phyloP scores from a whole-genome alignment of 2,888 invertebrate genomes.

The Lordiphosa fenestrarum region DNA sequence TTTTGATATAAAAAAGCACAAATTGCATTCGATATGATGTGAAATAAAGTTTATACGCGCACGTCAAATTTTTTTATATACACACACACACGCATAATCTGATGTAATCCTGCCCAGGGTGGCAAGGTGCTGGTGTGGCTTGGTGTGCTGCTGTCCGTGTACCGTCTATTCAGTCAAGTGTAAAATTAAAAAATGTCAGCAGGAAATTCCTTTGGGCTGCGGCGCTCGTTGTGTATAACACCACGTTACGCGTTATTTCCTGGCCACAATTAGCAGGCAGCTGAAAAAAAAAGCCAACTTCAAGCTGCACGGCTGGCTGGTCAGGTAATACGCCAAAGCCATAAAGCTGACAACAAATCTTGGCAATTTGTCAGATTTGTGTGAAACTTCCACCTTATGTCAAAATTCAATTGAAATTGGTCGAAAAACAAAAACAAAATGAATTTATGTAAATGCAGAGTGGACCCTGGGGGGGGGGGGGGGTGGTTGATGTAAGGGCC shows the following conservation, averaged over 20 bases:
- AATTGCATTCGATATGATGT: slow-evolving; percentile 15
- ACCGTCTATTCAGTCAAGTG: slow-evolving; percentile 64
- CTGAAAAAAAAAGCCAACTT: neutral
- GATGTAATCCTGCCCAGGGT: slow-evolving; percentile 31
- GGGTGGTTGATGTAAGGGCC: neutral
- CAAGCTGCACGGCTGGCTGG: slow-evolving; percentile 12
- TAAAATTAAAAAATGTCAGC: slow-evolving; percentile 77
- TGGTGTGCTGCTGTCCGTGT: slow-evolving; percentile 16
- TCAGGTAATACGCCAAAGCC: slow-evolving; percentile 25
- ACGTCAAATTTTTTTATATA: slow-evolving; percentile 20
- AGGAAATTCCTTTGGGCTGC: slow-evolving; percentile 65
- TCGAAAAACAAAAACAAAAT: slow-evolving; percentile 39
- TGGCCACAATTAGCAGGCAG: slow-evolving; percentile 32
- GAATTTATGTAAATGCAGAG: slow-evolving; percentile 61
- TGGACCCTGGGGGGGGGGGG: slow-evolving; percentile 7
- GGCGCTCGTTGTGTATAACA: slow-evolving; percentile 45
- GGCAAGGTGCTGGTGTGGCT: neutral
- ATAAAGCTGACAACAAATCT: slow-evolving; percentile 44
- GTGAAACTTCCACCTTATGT: slow-evolving; percentile 44
- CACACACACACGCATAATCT: slow-evolving; percentile 22
- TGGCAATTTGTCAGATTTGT: slow-evolving; percentile 52
- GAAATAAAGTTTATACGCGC: slow-evolving; percentile 15
- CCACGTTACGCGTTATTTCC: slow-evolving; percentile 14
- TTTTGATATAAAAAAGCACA: slow-evolving; percentile 3
- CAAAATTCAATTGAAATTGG: slow-evolving; percentile 67